Evolutionary conservation across 1,140 invertebrate species (phyloP).

Genomic region (Nephila pilipes): DNA sequence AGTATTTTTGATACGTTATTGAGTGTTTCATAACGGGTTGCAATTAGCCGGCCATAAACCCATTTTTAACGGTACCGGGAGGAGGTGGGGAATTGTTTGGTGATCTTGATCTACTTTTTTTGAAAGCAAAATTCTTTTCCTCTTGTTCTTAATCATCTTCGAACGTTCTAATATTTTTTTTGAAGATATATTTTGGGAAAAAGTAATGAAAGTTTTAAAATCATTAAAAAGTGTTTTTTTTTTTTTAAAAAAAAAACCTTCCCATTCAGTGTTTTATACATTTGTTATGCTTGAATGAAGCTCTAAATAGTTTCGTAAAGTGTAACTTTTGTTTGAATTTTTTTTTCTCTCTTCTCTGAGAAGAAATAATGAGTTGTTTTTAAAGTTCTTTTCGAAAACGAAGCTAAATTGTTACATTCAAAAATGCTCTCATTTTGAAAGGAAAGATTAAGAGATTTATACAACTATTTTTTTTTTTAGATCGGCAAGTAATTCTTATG

Average conservation of each 20-base stretch:
- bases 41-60: conserved; percentile 24
- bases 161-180: neutral
- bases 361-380: too few species aligned
- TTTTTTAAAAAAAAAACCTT: too few species aligned
- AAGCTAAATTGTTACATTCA: too few species aligned
- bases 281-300: neutral
- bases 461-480: too few species aligned
- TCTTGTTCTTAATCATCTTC: conserved; percentile 48
- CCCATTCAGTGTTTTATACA: neutral
- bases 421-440: too few species aligned
- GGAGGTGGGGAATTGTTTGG: neutral
- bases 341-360: too few species aligned
- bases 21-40: neutral
- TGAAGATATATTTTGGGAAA: neutral
- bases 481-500: too few species aligned
- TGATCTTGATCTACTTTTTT: conserved; percentile 47
- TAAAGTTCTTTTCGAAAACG: too few species aligned
- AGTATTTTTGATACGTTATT: neutral
- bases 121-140: conserved; percentile 5
- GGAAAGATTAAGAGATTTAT: too few species aligned
- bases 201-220: neutral
- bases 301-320: neutral
- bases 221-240: neutral
- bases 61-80: neutral
- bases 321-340: too few species aligned